Evolutionary conservation across 2,113 vertebrate species (phyloP).

Genomic region (Willisornis vidua): DNA sequence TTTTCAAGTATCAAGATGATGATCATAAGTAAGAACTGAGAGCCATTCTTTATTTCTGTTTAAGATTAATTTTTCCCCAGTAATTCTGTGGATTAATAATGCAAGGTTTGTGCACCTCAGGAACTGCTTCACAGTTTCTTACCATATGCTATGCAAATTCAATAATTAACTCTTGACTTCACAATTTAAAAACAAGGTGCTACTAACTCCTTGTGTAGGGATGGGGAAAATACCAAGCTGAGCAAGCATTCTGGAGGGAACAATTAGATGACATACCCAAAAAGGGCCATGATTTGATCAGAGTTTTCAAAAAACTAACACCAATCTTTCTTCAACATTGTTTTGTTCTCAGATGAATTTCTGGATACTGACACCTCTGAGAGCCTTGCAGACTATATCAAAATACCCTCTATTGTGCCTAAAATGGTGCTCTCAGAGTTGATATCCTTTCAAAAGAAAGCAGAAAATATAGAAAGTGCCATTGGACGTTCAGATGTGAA

Average conservation of each 20-base stretch:
- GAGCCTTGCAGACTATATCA: neutral
- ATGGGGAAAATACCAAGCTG: neutral
- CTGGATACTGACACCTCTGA: neutral
- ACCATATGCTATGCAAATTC: slow-evolving; percentile 51
- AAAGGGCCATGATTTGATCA: neutral
- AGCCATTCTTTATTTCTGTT: slow-evolving; percentile 21
- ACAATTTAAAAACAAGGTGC: slow-evolving; percentile 9
- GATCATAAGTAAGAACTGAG: slow-evolving; percentile 11
- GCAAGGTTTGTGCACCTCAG: slow-evolving; percentile 54
- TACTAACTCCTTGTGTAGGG: neutral
- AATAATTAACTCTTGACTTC: slow-evolving; percentile 31
- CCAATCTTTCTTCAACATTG: neutral
- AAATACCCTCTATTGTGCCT: neutral
- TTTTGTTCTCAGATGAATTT: neutral
- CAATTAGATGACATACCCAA: accelerated
- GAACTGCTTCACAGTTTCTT: slow-evolving; percentile 25
- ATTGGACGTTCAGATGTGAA: neutral
- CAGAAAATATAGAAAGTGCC: neutral
- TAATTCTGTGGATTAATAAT: slow-evolving; percentile 43
- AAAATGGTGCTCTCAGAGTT: neutral
- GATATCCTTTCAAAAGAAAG: neutral
- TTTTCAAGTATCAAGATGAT: slow-evolving; percentile 28
- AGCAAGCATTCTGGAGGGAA: neutral
- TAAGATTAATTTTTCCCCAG: slow-evolving; percentile 42
- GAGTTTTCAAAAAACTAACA: neutral